Evolutionary conservation across 2,797 vertebrate species (phyloP), one percentile per base, ranked within the genome.

Genomic region (Erethizon dorsatum): DNA sequence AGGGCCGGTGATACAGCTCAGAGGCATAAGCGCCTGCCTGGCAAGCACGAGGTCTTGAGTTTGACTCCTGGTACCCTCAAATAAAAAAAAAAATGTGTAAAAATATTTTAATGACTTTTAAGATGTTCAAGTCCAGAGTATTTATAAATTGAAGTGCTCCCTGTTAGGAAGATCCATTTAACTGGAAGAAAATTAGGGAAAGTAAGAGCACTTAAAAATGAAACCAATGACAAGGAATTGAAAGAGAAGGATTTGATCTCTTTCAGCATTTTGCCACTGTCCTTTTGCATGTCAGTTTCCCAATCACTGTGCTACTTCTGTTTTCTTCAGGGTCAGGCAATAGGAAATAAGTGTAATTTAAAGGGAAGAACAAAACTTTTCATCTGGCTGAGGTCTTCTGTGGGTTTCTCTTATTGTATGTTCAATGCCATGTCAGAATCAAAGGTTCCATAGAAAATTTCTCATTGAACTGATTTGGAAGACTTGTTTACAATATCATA

Each of bases 61-160:
- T 41, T 41, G 37, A 41, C 37, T 41, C 2, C 37, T 41, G 37
- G 37, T 41, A 41, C 37, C 37, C 37, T 41, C 37, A 41, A 41
- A 41, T 41, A 41, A 41, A 41, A 41, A 41, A 41, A 80, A 93
- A 9, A 69, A 6, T n/a, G 2, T 28, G 24, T 37, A 77, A 10
- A 91, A 31, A 82, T 2, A 15, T n/a, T 82, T 71, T 50, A 93
- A 31, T 85, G 17, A 88, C 78, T 91, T 93, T 67, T 22, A 57
- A 63, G 31, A 73, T 24, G 1, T 83, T 86, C 24, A 63, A 71
- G 12, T 79, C 78, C 17, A 61, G 11, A n/a, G 10, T 45, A n/a
- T 61, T 7, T 83, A 26, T 24, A 2, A 28, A 85, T 24, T 24
- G 13, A 87, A 3, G 4, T 65, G 45, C 22, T 20, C 17, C 12